phyloP scores from a whole-genome alignment of 2,888 invertebrate genomes.

The Erynnis tages region DNA sequence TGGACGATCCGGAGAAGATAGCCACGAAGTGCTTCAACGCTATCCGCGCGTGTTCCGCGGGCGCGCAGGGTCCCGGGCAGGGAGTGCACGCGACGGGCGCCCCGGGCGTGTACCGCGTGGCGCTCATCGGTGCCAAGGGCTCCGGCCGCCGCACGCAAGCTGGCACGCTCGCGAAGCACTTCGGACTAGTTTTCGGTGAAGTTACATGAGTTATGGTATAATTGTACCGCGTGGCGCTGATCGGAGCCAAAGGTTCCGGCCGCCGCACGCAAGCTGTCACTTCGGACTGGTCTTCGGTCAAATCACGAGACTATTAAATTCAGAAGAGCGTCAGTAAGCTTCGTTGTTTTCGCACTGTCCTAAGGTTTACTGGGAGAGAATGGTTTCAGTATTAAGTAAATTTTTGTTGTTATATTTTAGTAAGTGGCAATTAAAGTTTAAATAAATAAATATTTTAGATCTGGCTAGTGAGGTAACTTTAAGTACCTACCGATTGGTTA shows the following conservation, averaged over 20 bases:
- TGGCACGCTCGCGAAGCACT: constrained; percentile 66
- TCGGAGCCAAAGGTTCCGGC: constrained; percentile 83
- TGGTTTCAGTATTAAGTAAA: too few relatives aligned
- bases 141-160: constrained; percentile 81
- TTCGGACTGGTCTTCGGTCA: constrained; percentile 74
- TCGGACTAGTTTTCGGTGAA: constrained; percentile 73
- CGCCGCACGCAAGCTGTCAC: constrained; percentile 76
- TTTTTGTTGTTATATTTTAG: too few relatives aligned
- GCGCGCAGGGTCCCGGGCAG: constrained; percentile 56
- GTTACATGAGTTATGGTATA: too few relatives aligned
- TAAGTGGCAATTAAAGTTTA: too few relatives aligned
- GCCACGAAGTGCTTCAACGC: constrained; percentile 60
- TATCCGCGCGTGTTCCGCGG: constrained; percentile 53
- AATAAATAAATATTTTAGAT: too few relatives aligned
- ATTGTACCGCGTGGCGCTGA: constrained; percentile 80
- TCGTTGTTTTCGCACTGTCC: too few relatives aligned
- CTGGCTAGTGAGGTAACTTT: too few relatives aligned
- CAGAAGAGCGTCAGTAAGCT: too few relatives aligned
- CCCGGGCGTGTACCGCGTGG: constrained; percentile 80
- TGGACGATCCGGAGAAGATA: constrained; percentile 42
- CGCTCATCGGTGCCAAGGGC: constrained; percentile 82
- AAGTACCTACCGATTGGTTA: too few relatives aligned
- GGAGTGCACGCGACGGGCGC: constrained; percentile 61
- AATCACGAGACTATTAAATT: too few relatives aligned
- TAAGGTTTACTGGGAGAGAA: too few relatives aligned